Conservation (phyloP, 2,797 vertebrate genomes). For the Chiloscyllium punctatum region DNA sequence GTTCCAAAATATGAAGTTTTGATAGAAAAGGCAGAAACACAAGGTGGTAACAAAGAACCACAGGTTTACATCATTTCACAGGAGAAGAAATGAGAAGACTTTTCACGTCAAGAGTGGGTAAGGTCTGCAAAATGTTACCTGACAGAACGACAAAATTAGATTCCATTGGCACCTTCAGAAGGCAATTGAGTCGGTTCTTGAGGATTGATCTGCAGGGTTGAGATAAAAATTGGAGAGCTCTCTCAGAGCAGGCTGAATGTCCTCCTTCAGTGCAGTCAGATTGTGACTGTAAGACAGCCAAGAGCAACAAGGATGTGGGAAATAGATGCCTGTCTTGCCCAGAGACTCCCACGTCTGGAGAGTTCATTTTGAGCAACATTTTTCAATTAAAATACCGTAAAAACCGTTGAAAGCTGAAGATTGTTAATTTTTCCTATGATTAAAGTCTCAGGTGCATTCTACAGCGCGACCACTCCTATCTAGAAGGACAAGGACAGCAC, state of each 20-base stretch:
- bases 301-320: too few relatives aligned
- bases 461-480: too few relatives aligned
- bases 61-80: background rate
- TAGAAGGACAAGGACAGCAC: too few relatives aligned
- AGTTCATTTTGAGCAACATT: background rate
- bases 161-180: background rate
- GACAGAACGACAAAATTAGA: background rate
- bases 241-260: too few relatives aligned
- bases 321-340: background rate
- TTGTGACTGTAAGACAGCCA: background rate
- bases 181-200: background rate
- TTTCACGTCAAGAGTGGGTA: background rate
- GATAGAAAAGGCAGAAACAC: background rate
- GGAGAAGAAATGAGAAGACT: background rate
- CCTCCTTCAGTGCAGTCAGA: background rate
- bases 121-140: background rate
- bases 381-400: background rate
- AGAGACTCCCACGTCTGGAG: background rate
- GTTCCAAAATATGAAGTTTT: too few relatives aligned
- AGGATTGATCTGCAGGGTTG: background rate
- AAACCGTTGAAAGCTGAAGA: background rate
- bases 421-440: background rate
- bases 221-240: too few relatives aligned
- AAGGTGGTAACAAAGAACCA: background rate
- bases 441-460: background rate